A percentile compares a stretch with the other conserved stretches of the same genome.
These are phyloP conservation scores for Cyclura pinguis DNA, from an alignment of 2,797 vertebrate genomes.

Conservation along the genomic window DNA sequence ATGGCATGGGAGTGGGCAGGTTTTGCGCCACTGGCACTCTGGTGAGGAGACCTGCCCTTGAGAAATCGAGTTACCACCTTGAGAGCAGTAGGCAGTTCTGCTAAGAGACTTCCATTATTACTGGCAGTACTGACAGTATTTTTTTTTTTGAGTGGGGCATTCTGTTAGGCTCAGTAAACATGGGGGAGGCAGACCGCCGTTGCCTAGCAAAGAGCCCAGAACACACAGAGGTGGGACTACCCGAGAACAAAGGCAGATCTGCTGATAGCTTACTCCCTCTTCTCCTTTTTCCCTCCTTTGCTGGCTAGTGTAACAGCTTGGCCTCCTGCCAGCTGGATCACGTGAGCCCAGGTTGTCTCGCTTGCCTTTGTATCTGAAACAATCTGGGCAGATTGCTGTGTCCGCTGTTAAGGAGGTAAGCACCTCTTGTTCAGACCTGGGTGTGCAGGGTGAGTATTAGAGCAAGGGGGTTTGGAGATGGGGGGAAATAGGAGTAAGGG, in stretches of 20 bases:
- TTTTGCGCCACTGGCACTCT: too few species aligned
- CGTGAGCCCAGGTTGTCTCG: background rate
- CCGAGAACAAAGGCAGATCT: slow-evolving; percentile 48
- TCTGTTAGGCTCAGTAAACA: slow-evolving; percentile 3
- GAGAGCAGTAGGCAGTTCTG: background rate
- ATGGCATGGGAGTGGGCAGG: too few species aligned
- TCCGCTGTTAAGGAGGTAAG: slow-evolving; percentile 34
- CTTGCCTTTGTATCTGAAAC: background rate
- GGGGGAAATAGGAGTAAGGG: background rate
- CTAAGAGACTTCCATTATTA: slow-evolving; percentile 16
- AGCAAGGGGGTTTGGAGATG: background rate
- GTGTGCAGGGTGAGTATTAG: background rate
- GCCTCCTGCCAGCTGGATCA: background rate
- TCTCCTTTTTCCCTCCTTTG: background rate
- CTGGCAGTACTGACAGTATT: background rate
- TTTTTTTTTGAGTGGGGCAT: background rate
- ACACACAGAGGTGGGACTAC: slow-evolving; percentile 9
- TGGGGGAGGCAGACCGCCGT: background rate
- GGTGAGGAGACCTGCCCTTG: background rate
- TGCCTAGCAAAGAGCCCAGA: background rate
- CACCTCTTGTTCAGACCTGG: background rate
- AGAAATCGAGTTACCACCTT: background rate
- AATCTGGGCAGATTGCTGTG: fast-evolving
- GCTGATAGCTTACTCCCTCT: background rate
- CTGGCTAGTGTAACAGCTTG: background rate